Percentiles rank a stretch among this genome's conserved stretches.
Evolutionary conservation across 2,888 invertebrate genomes (phyloP).

Genomic region (Creontiades dilutus): DNA sequence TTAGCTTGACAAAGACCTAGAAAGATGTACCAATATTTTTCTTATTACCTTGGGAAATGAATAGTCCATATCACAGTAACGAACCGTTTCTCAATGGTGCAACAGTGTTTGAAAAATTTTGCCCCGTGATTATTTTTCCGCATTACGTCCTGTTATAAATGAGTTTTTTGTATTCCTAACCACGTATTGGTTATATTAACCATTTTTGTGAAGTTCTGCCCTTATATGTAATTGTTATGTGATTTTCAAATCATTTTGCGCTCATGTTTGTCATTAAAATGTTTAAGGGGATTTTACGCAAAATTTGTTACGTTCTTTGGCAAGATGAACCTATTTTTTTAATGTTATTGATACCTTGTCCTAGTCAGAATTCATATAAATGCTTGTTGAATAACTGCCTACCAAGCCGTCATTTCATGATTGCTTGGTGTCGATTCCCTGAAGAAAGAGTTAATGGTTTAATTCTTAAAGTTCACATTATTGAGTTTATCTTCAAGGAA

Average conservation of each 20-base stretch:
- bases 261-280: conserved; percentile 13
- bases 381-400: background rate
- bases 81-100: too few relatives aligned
- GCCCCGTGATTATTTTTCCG: too few relatives aligned
- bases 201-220: background rate
- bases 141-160: background rate
- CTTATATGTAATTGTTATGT: background rate
- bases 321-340: background rate
- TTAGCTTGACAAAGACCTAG: too few relatives aligned
- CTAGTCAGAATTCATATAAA: conserved; percentile 36
- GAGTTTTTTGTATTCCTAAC: background rate
- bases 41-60: too few relatives aligned
- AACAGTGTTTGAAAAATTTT: too few relatives aligned
- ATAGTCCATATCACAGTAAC: too few relatives aligned
- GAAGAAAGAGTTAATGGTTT: too few relatives aligned
- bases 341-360: background rate
- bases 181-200: background rate
- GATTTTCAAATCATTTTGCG: background rate
- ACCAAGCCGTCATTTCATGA: too few relatives aligned
- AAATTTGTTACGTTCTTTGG: background rate
- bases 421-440: too few relatives aligned
- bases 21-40: too few relatives aligned
- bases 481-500: too few relatives aligned
- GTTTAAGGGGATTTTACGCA: conserved; percentile 25
- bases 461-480: too few relatives aligned